Percentiles rank a stretch among this genome's conserved stretches.
phyloP scores from a whole-genome alignment of 1,140 invertebrate species.

The Pseudobourletiella spinata region DNA sequence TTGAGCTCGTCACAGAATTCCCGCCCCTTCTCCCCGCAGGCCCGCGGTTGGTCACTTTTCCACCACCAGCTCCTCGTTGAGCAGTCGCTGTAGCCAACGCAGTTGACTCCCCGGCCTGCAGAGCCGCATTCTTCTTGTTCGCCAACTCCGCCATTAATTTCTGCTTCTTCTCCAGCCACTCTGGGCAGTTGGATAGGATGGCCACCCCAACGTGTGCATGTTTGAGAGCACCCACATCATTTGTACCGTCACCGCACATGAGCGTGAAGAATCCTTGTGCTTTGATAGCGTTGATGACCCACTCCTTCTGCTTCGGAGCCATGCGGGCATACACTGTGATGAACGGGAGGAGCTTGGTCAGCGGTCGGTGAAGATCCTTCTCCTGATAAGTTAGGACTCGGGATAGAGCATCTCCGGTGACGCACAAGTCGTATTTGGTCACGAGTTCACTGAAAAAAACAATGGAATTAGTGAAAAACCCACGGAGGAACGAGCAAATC shows the following conservation, averaged over 20 bases:
- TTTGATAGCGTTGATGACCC: constrained; percentile 82
- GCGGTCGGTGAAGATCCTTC: constrained; percentile 14
- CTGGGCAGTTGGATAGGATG: constrained; percentile 76
- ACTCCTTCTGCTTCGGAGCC: constrained; percentile 95
- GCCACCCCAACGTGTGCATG: constrained; percentile 94
- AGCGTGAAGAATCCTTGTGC: constrained; percentile 77
- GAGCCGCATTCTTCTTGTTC: constrained; percentile 8
- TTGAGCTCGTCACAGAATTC: neutral
- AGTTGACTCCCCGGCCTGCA: neutral
- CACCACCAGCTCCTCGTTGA: neutral
- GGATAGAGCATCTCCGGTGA: constrained; percentile 71
- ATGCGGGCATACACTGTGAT: constrained; percentile 87
- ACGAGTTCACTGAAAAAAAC: constrained; percentile 47
- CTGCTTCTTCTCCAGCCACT: constrained; percentile 45
- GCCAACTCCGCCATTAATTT: constrained; percentile 22
- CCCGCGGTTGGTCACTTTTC: neutral
- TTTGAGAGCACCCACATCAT: constrained; percentile 99
- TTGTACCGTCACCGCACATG: constrained; percentile 99
- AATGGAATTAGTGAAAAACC: neutral
- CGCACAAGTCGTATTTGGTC: constrained; percentile 72
- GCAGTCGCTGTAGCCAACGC: neutral
- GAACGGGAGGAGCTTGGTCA: constrained; percentile 58
- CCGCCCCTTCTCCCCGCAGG: neutral
- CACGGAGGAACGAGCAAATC: neutral
- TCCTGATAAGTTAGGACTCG: constrained; percentile 27